Percentiles rank a stretch among this genome's conserved stretches.
phyloP scores from a whole-genome alignment of 2,888 invertebrate species.

The Drosophila atripex region DNA sequence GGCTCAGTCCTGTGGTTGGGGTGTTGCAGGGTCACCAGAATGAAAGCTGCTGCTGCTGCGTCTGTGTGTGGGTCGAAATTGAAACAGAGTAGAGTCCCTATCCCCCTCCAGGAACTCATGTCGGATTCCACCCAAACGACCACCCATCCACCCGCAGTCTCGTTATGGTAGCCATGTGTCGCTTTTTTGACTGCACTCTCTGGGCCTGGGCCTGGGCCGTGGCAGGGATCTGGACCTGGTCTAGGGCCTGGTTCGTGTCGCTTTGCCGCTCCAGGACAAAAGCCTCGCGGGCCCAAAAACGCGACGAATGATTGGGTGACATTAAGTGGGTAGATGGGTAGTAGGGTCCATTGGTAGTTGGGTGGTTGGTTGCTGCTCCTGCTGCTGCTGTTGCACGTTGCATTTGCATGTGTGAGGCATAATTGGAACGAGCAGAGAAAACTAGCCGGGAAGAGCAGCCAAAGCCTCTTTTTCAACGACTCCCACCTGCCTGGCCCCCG shows the following conservation, averaged over 20 bases:
- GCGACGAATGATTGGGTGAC: constrained; percentile 63
- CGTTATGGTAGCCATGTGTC: constrained; percentile 46
- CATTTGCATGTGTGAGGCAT: constrained; percentile 78
- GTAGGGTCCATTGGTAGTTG: background rate
- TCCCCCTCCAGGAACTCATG: constrained; percentile 1
- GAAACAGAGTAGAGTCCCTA: constrained; percentile 66
- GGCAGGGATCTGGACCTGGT: constrained; percentile 4
- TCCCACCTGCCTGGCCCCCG: constrained; percentile 14
- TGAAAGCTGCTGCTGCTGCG: constrained; percentile 63
- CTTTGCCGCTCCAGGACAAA: constrained; percentile 66
- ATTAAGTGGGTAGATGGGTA: background rate
- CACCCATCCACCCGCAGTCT: constrained; percentile 7
- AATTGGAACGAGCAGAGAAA: constrained; percentile 69
- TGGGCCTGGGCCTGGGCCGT: constrained; percentile 5
- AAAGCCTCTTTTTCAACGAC: constrained; percentile 10
- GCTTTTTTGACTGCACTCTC: constrained; percentile 34
- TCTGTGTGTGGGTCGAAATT: constrained; percentile 68
- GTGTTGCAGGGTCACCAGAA: too few species aligned
- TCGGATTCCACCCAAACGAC: background rate
- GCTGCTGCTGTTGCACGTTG: constrained; percentile 63
- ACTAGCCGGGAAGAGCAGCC: constrained; percentile 17
- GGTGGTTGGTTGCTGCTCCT: constrained; percentile 20
- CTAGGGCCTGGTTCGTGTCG: constrained; percentile 58
- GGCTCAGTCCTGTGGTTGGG: constrained; percentile 6
- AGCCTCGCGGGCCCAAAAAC: constrained; percentile 74